Evolutionary conservation across 1,140 invertebrate species (phyloP).

Genomic region (Patella vulgata): DNA sequence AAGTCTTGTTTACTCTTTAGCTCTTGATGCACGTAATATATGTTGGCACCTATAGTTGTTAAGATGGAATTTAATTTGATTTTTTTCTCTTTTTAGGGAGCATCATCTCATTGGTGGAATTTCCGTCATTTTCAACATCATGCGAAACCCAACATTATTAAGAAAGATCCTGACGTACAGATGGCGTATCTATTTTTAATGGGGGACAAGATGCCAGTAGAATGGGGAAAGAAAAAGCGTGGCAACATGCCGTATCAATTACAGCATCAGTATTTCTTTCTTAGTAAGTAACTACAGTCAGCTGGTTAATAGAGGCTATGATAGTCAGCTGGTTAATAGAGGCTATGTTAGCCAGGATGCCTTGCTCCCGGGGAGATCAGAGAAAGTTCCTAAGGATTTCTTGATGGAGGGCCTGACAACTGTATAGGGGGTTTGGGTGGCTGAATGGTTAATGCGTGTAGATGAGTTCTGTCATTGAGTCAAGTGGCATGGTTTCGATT

Average conservation of each 20-base stretch:
- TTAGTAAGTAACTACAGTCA: no score
- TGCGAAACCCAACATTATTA: slow-evolving; percentile 63
- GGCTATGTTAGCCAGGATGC: no score
- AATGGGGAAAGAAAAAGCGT: slow-evolving; percentile 51
- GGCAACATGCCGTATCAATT: slow-evolving; percentile 60
- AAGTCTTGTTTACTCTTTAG: no score
- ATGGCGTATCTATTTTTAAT: slow-evolving; percentile 58
- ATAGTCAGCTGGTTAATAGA: not conserved
- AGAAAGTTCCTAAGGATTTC: no score
- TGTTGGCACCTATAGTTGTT: not conserved
- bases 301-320: not conserved
- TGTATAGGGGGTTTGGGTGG: no score
- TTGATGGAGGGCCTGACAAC: no score
- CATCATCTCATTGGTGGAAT: slow-evolving; percentile 65
- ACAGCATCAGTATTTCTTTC: slow-evolving; percentile 63
- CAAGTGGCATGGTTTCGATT: no score
- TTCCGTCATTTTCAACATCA: slow-evolving; percentile 65
- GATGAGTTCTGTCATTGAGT: no score
- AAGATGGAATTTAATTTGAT: not conserved
- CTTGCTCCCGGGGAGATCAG: no score
- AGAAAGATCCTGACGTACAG: slow-evolving; percentile 62
- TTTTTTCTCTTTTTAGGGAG: slow-evolving; percentile 38
- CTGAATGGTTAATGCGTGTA: no score
- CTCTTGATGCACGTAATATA: not conserved
- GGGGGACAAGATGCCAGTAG: slow-evolving; percentile 53